Base-by-base conservation (phyloP, 1,140 invertebrate genomes). In the Monochamus saltuarius region DNA sequence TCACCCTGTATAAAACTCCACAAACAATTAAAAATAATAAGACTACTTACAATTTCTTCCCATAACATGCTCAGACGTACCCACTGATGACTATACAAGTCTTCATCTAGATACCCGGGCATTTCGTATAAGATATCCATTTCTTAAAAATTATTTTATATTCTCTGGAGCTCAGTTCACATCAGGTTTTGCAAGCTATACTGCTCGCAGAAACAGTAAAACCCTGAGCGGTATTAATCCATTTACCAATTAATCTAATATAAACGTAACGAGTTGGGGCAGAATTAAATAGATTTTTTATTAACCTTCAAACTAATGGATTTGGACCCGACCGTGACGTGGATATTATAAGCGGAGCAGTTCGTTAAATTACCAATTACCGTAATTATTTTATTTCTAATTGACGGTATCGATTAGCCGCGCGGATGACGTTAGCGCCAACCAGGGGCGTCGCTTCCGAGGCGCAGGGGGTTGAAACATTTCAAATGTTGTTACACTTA, bases 11-110 rank as follows among this genome's bases (percentile, higher is more conserved):
- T n/a, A n/a, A 29, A 29, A 29, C 22, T 29, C 6, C 22, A 29
- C 2, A 29, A 29, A 6, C 22, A 29, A 29, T 29, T 29, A 29
- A 29, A 29, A 3, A 29, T 29, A 29, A 43, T 13, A 43, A 8
- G 17, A 22, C 11, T 47, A 64, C 62, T 66, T 62, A 68, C 66
- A 19, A 43, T 38, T 58, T 67, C 51, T 52, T 67, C 67, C 71
- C 71, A 73, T 8, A 73, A 49, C 69, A 69, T 67, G 45, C 66
- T 70, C 29, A 73, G 60, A 34, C 67, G 35, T 10, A 73, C 66
- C 71, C 71, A 73, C 47, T 62, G 56, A 57, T 70, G 61, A 8
- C 58, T 16, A 54, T 70, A 73, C 17, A 61, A 67, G 56, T 73
- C 69, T 17, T 56, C 60, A 45, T 67, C 62, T 39, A 71, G 59